Conservation (phyloP, 1,140 invertebrate species). For the Druon quercuslanigerum region DNA sequence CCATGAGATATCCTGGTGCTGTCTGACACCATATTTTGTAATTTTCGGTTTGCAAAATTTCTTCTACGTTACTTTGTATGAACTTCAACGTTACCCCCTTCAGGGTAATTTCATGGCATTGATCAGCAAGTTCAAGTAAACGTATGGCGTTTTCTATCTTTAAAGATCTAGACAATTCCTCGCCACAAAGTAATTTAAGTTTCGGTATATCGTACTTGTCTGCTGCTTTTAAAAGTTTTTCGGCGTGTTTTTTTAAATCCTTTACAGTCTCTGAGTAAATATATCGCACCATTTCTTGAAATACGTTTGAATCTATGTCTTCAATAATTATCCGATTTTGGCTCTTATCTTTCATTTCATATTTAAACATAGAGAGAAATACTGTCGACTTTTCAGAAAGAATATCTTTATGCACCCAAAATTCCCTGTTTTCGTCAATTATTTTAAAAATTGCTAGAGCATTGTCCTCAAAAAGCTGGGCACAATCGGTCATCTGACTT, state of each 20-base stretch:
- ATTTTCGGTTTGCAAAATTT: too few species aligned
- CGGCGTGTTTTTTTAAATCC: not conserved
- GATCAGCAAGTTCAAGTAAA: too few species aligned
- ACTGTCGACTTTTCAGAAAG: constrained; percentile 55
- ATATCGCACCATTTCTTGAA: constrained; percentile 34
- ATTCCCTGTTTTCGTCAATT: not conserved
- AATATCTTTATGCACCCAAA: not conserved
- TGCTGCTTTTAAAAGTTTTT: too few species aligned
- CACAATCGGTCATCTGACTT: not conserved
- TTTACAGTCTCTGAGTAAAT: constrained; percentile 30
- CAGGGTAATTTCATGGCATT: too few species aligned
- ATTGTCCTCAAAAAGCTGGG: not conserved
- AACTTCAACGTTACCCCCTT: too few species aligned
- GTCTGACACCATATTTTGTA: too few species aligned
- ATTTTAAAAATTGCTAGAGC: not conserved
- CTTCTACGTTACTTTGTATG: too few species aligned
- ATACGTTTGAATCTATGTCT: constrained; percentile 71
- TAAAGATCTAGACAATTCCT: too few species aligned
- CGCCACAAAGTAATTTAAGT: too few species aligned
- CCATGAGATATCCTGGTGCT: too few species aligned
- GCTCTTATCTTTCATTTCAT: constrained; percentile 77
- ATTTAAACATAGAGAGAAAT: constrained; percentile 80
- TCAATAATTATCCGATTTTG: constrained; percentile 76
- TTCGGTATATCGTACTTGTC: too few species aligned
- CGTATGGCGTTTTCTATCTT: too few species aligned